Conservation (phyloP, 2,113 vertebrate genomes). For the Periophthalmus modestus region DNA sequence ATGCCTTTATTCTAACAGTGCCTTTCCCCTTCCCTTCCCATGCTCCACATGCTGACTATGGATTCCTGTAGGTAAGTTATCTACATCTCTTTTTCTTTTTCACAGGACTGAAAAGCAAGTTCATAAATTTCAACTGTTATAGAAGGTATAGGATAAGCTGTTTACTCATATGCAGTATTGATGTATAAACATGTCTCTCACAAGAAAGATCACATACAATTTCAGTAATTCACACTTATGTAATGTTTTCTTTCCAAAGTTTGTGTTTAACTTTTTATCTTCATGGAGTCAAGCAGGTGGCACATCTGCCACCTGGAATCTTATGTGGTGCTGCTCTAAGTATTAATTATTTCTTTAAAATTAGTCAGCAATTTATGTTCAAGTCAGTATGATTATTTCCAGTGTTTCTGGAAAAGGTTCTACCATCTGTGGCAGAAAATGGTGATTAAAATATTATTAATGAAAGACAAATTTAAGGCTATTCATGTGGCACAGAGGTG, state of each 20-base stretch:
- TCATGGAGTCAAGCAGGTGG: too few species aligned
- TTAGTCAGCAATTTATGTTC: neutral
- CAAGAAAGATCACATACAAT: too few species aligned
- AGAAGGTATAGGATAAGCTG: neutral
- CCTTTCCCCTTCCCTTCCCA: constrained; percentile 17
- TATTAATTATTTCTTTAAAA: neutral
- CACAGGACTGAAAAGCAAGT: neutral
- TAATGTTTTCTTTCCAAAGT: too few species aligned
- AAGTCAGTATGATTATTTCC: neutral
- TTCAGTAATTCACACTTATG: too few species aligned
- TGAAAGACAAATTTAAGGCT: neutral
- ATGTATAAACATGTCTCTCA: too few species aligned
- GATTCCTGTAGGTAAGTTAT: constrained; percentile 48
- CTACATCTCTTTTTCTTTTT: neutral
- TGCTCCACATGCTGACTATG: constrained; percentile 12
- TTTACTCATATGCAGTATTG: too few species aligned
- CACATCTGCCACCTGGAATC: too few species aligned
- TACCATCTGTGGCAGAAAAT: neutral
- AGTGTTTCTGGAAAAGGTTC: neutral
- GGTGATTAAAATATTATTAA: neutral
- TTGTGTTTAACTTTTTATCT: too few species aligned
- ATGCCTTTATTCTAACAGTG: neutral
- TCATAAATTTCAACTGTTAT: neutral
- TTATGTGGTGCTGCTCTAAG: too few species aligned
- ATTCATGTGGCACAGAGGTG: neutral